Evolutionary conservation across 1,140 invertebrate species (phyloP), one percentile per base, ranked within the genome.

Genomic region (Sitobion miscanthi): DNA sequence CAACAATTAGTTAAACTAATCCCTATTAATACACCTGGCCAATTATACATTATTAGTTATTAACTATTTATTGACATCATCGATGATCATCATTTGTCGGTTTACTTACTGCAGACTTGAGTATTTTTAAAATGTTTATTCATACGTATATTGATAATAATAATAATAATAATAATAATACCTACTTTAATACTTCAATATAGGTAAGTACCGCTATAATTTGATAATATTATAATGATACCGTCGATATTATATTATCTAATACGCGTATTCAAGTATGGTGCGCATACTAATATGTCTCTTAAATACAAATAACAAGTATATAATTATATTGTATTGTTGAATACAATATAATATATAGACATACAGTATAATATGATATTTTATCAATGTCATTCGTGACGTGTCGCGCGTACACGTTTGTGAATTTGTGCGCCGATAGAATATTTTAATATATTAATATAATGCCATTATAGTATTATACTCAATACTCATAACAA

Each of bases 381-480:
- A 77, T 77, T 69, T 77, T n/a, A 35, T 77, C 62, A 77, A 77
- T 77, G 30, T 35, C 62, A 77, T n/a, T 77, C 30, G 14, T 77
- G n/a, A 77, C 14, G 4, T 77, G 30, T 77, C 62, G 14, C 62
- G n/a, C n/a, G 23, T 4, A n/a, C 30, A 5, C 62, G 62, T n/a
- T n/a, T 77, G 11, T 35, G 62, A 77, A 30, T 77, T 62, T 17
- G n/a, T 4, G 30, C 30, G n/a, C n/a, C n/a, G 14, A 35, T 77
- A 77, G 62, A 77, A 77, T 77, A 77, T 77, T 77, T 77, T 77
- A 77, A 77, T 77, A 77, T 77, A 77, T 77, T 77, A 77, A n/a
- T n/a, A 77, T 77, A 77, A 77, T 77, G 62, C n/a, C 62, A 77
- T 77, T 77, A 69, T 69, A n/a, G 62, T 69, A n/a, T 69, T 69